phyloP scores from a whole-genome alignment of 2,797 vertebrate species.

The Simalia tracyae region DNA sequence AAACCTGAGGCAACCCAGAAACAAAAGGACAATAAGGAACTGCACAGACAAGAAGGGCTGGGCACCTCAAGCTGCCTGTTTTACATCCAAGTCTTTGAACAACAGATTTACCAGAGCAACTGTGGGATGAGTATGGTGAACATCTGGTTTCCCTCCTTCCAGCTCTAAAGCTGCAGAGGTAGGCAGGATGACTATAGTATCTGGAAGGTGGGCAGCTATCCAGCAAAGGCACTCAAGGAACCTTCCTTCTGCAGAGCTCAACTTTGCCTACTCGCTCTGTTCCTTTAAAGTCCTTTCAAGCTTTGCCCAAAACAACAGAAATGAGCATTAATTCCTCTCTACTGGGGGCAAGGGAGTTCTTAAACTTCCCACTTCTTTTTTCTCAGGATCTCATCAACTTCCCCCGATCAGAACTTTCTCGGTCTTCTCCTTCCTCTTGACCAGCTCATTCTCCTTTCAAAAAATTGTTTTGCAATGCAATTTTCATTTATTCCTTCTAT shows the following conservation, averaged over 20 bases:
- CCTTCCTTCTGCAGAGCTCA: not conserved
- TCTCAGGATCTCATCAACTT: not conserved
- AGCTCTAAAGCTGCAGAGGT: not conserved
- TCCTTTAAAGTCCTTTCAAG: not conserved
- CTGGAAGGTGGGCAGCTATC: not conserved
- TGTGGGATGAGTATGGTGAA: not conserved
- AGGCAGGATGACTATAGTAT: not conserved
- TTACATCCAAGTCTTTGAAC: not conserved
- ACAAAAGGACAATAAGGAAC: not conserved
- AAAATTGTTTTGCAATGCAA: not conserved
- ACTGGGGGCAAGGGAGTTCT: fast-evolving
- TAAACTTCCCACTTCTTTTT: not conserved
- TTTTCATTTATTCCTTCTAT: not conserved
- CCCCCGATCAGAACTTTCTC: not conserved
- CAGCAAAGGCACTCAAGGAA: not conserved
- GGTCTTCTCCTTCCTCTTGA: not conserved
- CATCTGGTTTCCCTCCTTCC: not conserved
- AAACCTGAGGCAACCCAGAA: slow-evolving; percentile 75
- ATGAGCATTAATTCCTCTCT: not conserved
- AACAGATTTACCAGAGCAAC: not conserved
- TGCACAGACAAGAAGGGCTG: not conserved
- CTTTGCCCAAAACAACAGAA: not conserved
- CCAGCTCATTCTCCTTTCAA: not conserved
- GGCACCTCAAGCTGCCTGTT: not conserved
- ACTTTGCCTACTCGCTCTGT: not conserved